A percentile compares a stretch with the other conserved stretches of the same genome.
Evolutionary conservation across 1,140 invertebrate species (phyloP).

Genomic region (Tetramorium simillimum): DNA sequence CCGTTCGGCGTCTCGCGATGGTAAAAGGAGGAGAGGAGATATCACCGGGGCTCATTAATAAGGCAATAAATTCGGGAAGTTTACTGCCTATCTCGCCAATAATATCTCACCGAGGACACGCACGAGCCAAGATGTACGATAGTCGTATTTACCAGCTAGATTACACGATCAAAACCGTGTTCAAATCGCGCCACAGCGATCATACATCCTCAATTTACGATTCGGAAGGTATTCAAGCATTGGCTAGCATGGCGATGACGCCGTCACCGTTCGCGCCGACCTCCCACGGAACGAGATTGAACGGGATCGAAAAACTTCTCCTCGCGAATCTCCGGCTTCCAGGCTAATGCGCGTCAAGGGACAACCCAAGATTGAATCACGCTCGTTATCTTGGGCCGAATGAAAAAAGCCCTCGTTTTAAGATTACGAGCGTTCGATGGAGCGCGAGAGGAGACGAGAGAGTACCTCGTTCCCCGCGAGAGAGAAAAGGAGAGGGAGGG

Average conservation of each 20-base stretch:
- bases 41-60: conserved; percentile 38
- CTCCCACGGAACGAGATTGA: background rate
- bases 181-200: conserved; percentile 13
- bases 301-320: conserved; percentile 21
- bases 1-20: conserved; percentile 9
- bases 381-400: conserved; percentile 63
- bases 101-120: conserved; percentile 32
- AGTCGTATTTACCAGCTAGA: conserved; percentile 15
- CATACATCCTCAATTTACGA: conserved; percentile 4
- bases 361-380: conserved; percentile 69
- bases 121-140: conserved; percentile 29
- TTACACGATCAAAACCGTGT: conserved; percentile 19
- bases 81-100: conserved; percentile 26
- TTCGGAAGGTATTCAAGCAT: conserved; percentile 5
- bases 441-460: background rate
- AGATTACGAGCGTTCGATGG: conserved; percentile 55
- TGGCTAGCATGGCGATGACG: background rate
- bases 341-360: conserved; percentile 61
- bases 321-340: background rate
- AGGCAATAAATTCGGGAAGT: conserved; percentile 48
- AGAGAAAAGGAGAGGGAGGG: background rate
- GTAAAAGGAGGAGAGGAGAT: background rate
- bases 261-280: background rate
- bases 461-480: conserved; percentile 10
- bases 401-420: conserved; percentile 55